phyloP scores from a whole-genome alignment of 2,888 invertebrate genomes.

The Eupithecia subumbrata region DNA sequence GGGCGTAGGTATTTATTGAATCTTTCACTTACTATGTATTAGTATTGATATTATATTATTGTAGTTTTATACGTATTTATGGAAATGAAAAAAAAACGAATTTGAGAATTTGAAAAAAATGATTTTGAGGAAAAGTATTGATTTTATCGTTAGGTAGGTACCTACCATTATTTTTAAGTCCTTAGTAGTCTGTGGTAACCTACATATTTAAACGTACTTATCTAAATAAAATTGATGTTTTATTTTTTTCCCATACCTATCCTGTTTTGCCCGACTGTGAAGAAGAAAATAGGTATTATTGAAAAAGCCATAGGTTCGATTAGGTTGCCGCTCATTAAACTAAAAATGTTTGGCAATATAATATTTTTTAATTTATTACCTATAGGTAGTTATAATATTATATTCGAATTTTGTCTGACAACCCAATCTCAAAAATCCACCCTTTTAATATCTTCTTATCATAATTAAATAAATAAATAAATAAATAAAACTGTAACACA shows the following conservation, averaged over 20 bases:
- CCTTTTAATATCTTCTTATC: no score
- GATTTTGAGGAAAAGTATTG: constrained; percentile 16
- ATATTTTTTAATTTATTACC: no score
- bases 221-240: neutral
- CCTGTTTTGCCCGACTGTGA: neutral
- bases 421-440: no score
- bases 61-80: constrained; percentile 26
- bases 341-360: no score
- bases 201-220: neutral
- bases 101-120: constrained; percentile 19
- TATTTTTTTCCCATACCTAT: neutral
- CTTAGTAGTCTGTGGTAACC: neutral
- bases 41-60: constrained; percentile 14
- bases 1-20: constrained; percentile 4
- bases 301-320: no score
- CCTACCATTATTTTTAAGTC: no score
- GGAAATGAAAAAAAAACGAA: constrained; percentile 19
- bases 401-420: no score
- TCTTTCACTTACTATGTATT: constrained; percentile 1
- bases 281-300: neutral
- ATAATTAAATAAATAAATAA: no score
- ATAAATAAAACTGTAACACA: no score
- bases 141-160: constrained; percentile 16
- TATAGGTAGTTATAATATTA: no score
- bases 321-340: no score